Conservation (phyloP, 2,888 invertebrate species). For the Drosophila nr. fundita region DNA sequence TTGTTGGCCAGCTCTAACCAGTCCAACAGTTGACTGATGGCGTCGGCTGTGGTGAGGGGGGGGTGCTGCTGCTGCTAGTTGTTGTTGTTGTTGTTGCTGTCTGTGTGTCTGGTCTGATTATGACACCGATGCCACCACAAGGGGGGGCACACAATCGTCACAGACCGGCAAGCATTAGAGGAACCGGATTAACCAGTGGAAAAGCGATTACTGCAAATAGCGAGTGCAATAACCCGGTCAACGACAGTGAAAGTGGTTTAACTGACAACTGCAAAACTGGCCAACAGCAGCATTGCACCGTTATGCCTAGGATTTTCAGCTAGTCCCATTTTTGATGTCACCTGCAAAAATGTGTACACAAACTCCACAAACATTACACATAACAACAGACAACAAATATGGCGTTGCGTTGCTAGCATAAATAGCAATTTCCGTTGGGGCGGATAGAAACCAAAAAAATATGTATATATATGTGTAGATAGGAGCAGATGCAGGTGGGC, state of each 20-base stretch:
- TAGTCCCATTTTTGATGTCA: neutral
- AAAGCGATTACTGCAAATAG: conserved; percentile 61
- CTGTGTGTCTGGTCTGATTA: conserved; percentile 64
- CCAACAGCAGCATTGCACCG: conserved; percentile 13
- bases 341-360: neutral
- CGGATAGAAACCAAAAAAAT: conserved; percentile 13
- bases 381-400: conserved; percentile 21
- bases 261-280: conserved; percentile 49
- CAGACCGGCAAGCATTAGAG: conserved; percentile 67
- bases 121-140: conserved; percentile 65
- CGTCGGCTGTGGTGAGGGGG: neutral
- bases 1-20: conserved; percentile 33
- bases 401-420: conserved; percentile 52
- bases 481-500: conserved; percentile 23
- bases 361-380: conserved; percentile 4
- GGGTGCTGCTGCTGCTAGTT: conserved; percentile 8
- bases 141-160: conserved; percentile 41
- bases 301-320: conserved; percentile 18
- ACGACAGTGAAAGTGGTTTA: conserved; percentile 78
- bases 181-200: conserved; percentile 78
- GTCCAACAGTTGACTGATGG: conserved; percentile 14
- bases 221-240: conserved; percentile 76
- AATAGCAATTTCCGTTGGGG: conserved; percentile 69
- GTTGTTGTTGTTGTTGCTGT: conserved; percentile 17
- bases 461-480: neutral